Evolutionary conservation across 2,797 vertebrate species (phyloP).

Genomic region (Esox lucius): DNA sequence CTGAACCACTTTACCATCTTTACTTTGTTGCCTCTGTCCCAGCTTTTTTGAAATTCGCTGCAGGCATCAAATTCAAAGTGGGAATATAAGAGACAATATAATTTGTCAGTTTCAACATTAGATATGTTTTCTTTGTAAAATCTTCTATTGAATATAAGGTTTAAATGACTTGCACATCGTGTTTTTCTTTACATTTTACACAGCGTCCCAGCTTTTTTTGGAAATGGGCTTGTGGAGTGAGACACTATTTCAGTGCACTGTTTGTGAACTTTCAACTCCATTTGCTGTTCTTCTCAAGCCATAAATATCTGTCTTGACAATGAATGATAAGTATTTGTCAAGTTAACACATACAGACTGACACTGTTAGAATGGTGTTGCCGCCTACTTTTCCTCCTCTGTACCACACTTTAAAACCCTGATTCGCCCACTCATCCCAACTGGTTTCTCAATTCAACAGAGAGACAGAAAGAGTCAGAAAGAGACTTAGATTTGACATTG

Average conservation of each 20-base stretch:
- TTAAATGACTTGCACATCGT: too few relatives aligned
- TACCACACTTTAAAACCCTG: neutral
- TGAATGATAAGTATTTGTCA: neutral
- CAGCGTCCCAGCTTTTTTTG: too few relatives aligned
- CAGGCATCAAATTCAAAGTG: too few relatives aligned
- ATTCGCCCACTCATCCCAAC: neutral
- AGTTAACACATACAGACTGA: slow-evolving; percentile 3
- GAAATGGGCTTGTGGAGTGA: too few relatives aligned
- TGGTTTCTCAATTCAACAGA: neutral
- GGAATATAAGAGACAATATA: too few relatives aligned
- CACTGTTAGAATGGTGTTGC: neutral
- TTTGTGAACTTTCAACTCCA: neutral
- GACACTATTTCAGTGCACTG: neutral
- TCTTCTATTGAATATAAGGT: too few relatives aligned
- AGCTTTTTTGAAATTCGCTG: too few relatives aligned
- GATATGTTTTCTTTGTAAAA: too few relatives aligned
- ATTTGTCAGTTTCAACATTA: too few relatives aligned
- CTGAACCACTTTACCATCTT: too few relatives aligned
- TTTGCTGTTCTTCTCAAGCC: slow-evolving; percentile 1
- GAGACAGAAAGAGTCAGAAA: neutral
- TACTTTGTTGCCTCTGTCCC: too few relatives aligned
- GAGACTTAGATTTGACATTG: neutral
- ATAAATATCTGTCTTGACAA: slow-evolving; percentile 1
- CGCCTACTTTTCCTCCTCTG: neutral
- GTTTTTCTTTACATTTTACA: too few relatives aligned